Evolutionary conservation across 2,797 vertebrate genomes (phyloP).

Genomic region (Yasuhikotakia modesta): DNA sequence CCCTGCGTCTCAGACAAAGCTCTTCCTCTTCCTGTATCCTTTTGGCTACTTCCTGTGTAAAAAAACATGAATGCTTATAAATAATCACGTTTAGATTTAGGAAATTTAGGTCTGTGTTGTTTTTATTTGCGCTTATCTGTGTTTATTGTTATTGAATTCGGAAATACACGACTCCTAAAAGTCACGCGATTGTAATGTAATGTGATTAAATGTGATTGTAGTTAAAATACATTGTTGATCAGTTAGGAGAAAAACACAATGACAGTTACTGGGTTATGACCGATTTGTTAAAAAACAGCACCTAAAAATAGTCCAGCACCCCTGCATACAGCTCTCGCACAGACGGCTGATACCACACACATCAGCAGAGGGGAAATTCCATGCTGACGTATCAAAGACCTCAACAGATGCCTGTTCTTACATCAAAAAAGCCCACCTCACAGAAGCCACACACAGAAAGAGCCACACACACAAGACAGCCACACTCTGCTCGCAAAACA

Average conservation of each 20-base stretch:
- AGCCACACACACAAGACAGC: slow-evolving; percentile 21
- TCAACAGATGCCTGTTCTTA: slow-evolving; percentile 24
- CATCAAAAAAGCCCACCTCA: slow-evolving; percentile 53
- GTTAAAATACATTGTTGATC: background rate
- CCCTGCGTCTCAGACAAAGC: slow-evolving; percentile 59
- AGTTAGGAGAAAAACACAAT: background rate
- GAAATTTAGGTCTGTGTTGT: background rate
- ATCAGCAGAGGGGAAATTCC: slow-evolving; percentile 57
- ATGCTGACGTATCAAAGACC: slow-evolving; percentile 39
- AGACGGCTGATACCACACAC: background rate
- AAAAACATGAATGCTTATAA: slow-evolving; percentile 16
- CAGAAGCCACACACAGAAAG: too few species aligned
- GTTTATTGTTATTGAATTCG: too few species aligned
- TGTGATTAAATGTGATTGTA: background rate
- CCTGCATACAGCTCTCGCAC: background rate
- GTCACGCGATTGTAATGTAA: too few species aligned
- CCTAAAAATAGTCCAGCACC: background rate
- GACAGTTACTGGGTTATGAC: slow-evolving; percentile 8
- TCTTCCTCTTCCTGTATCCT: slow-evolving; percentile 78
- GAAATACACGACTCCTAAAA: background rate
- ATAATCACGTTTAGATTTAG: background rate
- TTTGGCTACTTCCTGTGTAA: slow-evolving; percentile 79
- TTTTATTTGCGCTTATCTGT: too few species aligned
- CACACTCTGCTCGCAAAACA: background rate
- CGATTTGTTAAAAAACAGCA: background rate